phyloP scores from a whole-genome alignment of 1,140 invertebrate species.

The Drosophila repletoides region DNA sequence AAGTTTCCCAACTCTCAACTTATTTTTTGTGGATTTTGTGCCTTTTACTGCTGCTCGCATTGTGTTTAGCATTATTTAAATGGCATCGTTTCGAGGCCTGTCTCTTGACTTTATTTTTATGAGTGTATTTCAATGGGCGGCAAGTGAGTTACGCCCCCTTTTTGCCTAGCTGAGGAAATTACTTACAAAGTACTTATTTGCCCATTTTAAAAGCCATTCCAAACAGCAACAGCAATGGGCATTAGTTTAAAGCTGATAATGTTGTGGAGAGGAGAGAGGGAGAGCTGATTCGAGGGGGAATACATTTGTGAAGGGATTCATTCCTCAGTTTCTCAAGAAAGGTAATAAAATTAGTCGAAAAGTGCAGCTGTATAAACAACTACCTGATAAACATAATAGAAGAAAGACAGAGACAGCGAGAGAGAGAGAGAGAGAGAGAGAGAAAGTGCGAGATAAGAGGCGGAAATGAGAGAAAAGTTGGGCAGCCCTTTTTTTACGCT shows the following conservation, averaged over 20 bases:
- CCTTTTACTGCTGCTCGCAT: slow-evolving; percentile 21
- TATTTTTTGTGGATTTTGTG: slow-evolving; percentile 53
- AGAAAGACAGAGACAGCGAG: slow-evolving; percentile 2
- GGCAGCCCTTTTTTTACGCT: slow-evolving; percentile 37
- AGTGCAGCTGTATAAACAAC: slow-evolving; percentile 74
- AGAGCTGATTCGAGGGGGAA: background rate
- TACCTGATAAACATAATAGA: slow-evolving; percentile 63
- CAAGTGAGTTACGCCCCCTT: slow-evolving; percentile 1
- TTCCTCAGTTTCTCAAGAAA: slow-evolving; percentile 47
- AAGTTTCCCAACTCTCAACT: slow-evolving; percentile 64
- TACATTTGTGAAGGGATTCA: background rate
- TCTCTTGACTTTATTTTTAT: slow-evolving; percentile 70
- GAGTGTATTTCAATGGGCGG: slow-evolving; percentile 45
- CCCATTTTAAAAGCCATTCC: slow-evolving; percentile 70
- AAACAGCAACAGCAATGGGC: slow-evolving; percentile 40
- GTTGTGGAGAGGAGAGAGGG: background rate
- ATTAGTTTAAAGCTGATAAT: slow-evolving; percentile 5
- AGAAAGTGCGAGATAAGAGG: too few species aligned
- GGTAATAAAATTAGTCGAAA: slow-evolving; percentile 66
- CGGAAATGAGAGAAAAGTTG: background rate
- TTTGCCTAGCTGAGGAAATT: slow-evolving; percentile 52
- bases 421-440: background rate
- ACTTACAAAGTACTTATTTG: slow-evolving; percentile 79
- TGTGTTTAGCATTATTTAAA: slow-evolving; percentile 64
- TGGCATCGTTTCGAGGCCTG: slow-evolving; percentile 61